Conservation (phyloP, 2,797 vertebrate genomes). For the Macropus fuliginosus region DNA sequence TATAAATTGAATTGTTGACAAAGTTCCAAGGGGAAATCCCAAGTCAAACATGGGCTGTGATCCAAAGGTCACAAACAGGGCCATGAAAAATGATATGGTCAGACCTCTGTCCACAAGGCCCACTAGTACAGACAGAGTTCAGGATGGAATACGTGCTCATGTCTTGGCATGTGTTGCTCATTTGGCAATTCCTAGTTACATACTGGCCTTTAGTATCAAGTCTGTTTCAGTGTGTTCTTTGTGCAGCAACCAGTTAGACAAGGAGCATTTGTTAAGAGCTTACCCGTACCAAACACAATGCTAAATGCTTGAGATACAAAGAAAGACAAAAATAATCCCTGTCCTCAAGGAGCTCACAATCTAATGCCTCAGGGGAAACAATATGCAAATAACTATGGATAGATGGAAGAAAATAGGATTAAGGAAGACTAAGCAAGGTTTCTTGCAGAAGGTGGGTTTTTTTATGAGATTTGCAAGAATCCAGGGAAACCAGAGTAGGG, state of each 20-base stretch:
- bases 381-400: background rate
- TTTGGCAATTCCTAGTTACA: background rate
- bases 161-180: background rate
- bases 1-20: background rate
- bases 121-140: background rate
- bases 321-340: background rate
- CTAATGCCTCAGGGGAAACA: background rate
- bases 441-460: background rate
- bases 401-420: background rate
- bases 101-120: background rate
- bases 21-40: background rate
- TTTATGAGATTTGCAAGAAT: background rate
- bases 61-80: background rate
- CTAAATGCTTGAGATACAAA: background rate
- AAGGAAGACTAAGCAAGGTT: background rate
- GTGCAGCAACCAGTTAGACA: background rate
- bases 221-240: background rate
- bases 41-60: background rate
- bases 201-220: background rate
- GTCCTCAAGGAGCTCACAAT: background rate
- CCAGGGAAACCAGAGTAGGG: background rate
- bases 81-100: background rate
- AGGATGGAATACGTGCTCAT: background rate
- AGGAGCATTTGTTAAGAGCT: background rate
- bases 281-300: background rate